Base-by-base conservation (phyloP, 2,797 vertebrate genomes). In the Triplophysa yarkandensis region DNA sequence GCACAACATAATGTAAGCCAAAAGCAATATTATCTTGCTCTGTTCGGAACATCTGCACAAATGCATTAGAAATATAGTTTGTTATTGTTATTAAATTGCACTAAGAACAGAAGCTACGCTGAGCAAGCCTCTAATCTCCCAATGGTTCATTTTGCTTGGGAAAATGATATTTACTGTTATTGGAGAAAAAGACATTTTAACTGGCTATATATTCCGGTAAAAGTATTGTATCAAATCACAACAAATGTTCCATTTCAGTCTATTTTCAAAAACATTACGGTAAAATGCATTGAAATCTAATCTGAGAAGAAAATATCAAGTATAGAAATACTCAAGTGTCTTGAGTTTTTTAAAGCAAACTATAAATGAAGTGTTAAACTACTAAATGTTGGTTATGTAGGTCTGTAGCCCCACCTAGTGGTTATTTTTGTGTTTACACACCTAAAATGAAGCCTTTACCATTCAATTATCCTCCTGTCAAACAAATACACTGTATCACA, bases 101-200 rank as follows among this genome's bases (percentile, higher is more conserved):
- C 64, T 9, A 19, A 43, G 23, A 50, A 61, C 41, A 28, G 32
- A 52, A 48, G 39, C 19, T 68, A 68, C 23, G 39, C 54, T 46
- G 25, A 25, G 48, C 60, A 65, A 74, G 28, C 28, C 43, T 67
- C 28, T 48, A 9, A 44, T 30, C 58, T 77, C 60, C 46, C 58
- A 39, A 32, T 13, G n/a, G 54, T 61, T 68, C 25, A 30, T 60
- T 68, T 68, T 61, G 43, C 30, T 17, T 23, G 54, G 46, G 43
- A 28, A 71, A 57, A 74, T 52, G 4, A 41, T 28, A 23, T 75
- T 62, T 75, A 41, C 55, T 61, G 30, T 75, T 75, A 75, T 61
- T 75, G 64, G 36, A 62, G 25, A 23, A 3, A 48, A 75, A 68
- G 16, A 43, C 14, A 48, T 55, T 58, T n/a, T 32, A 4, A 17